Conservation (phyloP, 2,797 vertebrate species). For the Mastacembelus armatus region DNA sequence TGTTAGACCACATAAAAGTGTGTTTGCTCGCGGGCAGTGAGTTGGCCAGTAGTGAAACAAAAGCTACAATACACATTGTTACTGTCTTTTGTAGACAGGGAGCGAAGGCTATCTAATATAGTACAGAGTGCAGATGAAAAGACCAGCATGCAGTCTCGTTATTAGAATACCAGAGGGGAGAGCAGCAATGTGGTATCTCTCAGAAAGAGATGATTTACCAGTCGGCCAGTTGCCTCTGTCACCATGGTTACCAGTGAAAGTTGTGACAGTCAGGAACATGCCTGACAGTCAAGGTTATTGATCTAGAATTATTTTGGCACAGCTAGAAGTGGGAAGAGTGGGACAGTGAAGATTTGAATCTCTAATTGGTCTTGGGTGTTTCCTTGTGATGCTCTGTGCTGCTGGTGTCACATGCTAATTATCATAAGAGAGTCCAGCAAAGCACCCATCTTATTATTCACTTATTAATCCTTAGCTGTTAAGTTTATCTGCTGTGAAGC, state of each 20-base stretch:
- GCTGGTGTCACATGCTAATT: slow-evolving; percentile 66
- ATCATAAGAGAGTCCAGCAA: slow-evolving; percentile 55
- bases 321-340: slow-evolving; percentile 31
- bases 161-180: slow-evolving; percentile 42
- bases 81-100: slow-evolving; percentile 9
- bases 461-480: slow-evolving; percentile 53
- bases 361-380: slow-evolving; percentile 62
- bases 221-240: slow-evolving; percentile 52
- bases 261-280: slow-evolving; percentile 53
- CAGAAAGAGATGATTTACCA: slow-evolving; percentile 57
- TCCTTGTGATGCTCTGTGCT: slow-evolving; percentile 9
- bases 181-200: slow-evolving; percentile 52
- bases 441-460: slow-evolving; percentile 64
- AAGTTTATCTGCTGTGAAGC: slow-evolving; percentile 51
- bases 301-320: slow-evolving; percentile 44
- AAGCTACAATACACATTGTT: slow-evolving; percentile 30
- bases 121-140: slow-evolving; percentile 49
- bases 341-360: slow-evolving; percentile 40
- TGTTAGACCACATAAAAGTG: slow-evolving; percentile 59
- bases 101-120: slow-evolving; percentile 4
- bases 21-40: slow-evolving; percentile 45
- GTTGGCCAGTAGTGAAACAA: slow-evolving; percentile 43
- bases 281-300: slow-evolving; percentile 59
- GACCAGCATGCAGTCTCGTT: slow-evolving; percentile 39
- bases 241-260: slow-evolving; percentile 65